These are phyloP conservation scores for Mystacornis crossleyi DNA, from an alignment of 2,113 vertebrate genomes.

Conservation along the genomic window DNA sequence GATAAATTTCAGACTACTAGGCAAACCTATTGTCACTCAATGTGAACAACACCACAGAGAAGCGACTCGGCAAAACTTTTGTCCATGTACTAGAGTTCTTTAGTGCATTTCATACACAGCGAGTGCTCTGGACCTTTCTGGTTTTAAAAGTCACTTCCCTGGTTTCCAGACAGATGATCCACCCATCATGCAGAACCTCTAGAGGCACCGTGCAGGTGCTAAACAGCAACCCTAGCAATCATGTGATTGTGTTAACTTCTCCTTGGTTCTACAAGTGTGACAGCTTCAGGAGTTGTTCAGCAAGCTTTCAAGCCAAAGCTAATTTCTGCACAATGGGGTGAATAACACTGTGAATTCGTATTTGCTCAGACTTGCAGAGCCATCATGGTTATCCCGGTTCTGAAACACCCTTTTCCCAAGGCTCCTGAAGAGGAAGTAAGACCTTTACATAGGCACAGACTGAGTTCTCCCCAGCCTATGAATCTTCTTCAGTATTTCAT, in stretches of 20 bases:
- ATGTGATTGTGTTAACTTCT: not conserved
- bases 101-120: not conserved
- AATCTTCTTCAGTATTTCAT: not conserved
- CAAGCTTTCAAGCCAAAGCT: not conserved
- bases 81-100: not conserved
- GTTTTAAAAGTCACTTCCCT: not conserved
- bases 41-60: not conserved
- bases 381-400: not conserved
- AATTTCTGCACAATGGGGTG: not conserved
- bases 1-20: constrained; percentile 14
- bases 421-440: not conserved
- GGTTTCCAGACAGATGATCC: not conserved
- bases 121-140: not conserved
- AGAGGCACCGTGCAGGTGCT: not conserved
- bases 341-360: not conserved
- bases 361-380: not conserved
- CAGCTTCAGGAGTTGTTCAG: not conserved
- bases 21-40: not conserved
- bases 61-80: not conserved
- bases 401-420: not conserved
- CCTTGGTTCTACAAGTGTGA: not conserved
- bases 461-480: not conserved
- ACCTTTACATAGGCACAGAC: not conserved
- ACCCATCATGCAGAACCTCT: not conserved
- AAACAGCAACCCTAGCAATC: not conserved